Evolutionary conservation across 2,888 invertebrate genomes (phyloP).

Genomic region (Podabrus alpinus): DNA sequence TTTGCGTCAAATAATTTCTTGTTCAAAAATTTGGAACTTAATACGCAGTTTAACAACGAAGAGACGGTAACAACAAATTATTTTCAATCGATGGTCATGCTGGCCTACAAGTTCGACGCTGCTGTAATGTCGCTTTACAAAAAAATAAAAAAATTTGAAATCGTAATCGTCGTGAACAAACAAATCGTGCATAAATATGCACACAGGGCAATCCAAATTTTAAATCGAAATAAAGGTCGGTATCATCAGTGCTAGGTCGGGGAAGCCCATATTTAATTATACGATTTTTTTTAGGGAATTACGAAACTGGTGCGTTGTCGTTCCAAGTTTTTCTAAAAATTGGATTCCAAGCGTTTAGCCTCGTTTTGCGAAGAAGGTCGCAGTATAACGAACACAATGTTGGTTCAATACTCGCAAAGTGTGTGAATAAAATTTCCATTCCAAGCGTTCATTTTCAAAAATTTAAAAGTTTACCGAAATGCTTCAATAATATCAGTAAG

Average conservation of each 20-base stretch:
- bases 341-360: neutral
- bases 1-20: slow-evolving; percentile 5
- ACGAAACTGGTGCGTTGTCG: neutral
- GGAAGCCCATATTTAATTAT: neutral
- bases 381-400: neutral
- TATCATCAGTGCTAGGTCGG: neutral
- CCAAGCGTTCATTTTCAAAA: neutral
- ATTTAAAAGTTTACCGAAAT: neutral
- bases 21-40: slow-evolving; percentile 16
- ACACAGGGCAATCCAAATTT: neutral
- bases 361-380: neutral
- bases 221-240: neutral
- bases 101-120: slow-evolving; percentile 22
- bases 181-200: slow-evolving; percentile 6
- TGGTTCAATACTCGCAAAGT: neutral
- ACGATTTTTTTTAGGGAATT: neutral
- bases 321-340: neutral
- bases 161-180: neutral
- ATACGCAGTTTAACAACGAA: slow-evolving; percentile 17
- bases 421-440: neutral
- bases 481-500: neutral
- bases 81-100: slow-evolving; percentile 17
- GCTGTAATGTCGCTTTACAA: slow-evolving; percentile 8
- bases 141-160: neutral
- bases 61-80: slow-evolving; percentile 10